Evolutionary conservation across 2,113 vertebrate genomes (phyloP).

Genomic region (Clinocottus analis): DNA sequence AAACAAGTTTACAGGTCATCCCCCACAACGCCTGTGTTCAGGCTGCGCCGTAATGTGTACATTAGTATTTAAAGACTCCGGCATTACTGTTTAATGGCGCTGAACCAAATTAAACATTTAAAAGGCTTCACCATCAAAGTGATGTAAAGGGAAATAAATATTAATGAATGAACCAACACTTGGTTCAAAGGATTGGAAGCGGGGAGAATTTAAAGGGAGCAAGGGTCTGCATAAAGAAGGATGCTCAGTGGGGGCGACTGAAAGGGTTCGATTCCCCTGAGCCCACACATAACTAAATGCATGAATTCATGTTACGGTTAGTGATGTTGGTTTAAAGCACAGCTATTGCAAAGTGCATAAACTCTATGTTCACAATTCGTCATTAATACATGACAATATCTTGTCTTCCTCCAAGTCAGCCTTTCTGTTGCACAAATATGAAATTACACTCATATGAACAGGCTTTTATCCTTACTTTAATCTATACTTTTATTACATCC

Average conservation of each 20-base stretch:
- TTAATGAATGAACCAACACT: constrained; percentile 70
- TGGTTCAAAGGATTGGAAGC: constrained; percentile 66
- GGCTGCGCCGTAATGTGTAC: constrained; percentile 65
- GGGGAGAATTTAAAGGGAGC: constrained; percentile 61
- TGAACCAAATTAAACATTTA: constrained; percentile 79
- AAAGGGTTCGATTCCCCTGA: constrained; percentile 15
- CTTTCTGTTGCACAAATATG: constrained; percentile 24
- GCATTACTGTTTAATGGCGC: constrained; percentile 76
- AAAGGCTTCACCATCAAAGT: constrained; percentile 69
- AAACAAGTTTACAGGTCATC: constrained; percentile 43
- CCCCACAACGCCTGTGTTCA: constrained; percentile 25
- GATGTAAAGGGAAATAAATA: constrained; percentile 74
- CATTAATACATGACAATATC: constrained; percentile 11
- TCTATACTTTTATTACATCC: not conserved
- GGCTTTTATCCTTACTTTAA: not conserved
- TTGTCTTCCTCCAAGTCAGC: constrained; percentile 3
- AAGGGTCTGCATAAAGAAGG: constrained; percentile 38
- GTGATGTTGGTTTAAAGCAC: constrained; percentile 30
- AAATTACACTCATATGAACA: not conserved
- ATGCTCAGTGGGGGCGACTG: constrained; percentile 14
- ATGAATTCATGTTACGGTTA: constrained; percentile 24
- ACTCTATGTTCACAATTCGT: constrained; percentile 22
- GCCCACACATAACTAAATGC: constrained; percentile 15
- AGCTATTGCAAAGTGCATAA: constrained; percentile 27
- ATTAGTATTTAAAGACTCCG: constrained; percentile 67